Evolutionary conservation across 2,888 invertebrate species (phyloP), one percentile per base, ranked within the genome.

Genomic region (Hyles lineata): DNA sequence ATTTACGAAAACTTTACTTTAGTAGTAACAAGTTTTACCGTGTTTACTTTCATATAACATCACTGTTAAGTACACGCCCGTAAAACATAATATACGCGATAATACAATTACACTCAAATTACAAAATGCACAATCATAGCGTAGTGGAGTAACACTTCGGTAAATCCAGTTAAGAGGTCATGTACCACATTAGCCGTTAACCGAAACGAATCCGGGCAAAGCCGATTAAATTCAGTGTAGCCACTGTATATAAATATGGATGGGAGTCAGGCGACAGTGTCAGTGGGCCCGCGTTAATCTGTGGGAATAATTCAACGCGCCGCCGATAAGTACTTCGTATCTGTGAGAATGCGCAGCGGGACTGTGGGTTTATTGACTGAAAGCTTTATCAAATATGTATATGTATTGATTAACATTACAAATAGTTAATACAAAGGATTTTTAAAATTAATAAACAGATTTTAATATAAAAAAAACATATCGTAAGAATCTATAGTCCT

Each of bases 181-280:
- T 72, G 63, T 55, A 72, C 35, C 63, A 59, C 59, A 76, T 76
- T 75, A 74, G 75, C 72, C 67, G 74, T 73, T 70, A 77, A 73
- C 62, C 72, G 55, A 63, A 50, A 73, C 73, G 72, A 76, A 78
- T 76, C 76, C 78, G 70, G 72, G 73, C 77, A 77, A 81, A 83
- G 78, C 82, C 79, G 79, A 81, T 84, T 83, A 83, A 75, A 82
- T 79, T 80, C 78, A 79, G 77, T 78, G 72, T 71, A 75, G 74
- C 72, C n/a, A 43, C 50, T 69, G 19, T 59, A 58, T 62, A 86
- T 86, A 82, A 86, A 86, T 84, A 85, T 86, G 83, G 80, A 87
- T 82, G 81, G 61, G 52, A 69, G 70, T 72, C 73, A 74, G 76
- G 80, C 79, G 83, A 83, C 81, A 73, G 80, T 82, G 83, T 83